Conservation (phyloP, 2,113 vertebrate species). For the Microcebus lehilahytsara region DNA sequence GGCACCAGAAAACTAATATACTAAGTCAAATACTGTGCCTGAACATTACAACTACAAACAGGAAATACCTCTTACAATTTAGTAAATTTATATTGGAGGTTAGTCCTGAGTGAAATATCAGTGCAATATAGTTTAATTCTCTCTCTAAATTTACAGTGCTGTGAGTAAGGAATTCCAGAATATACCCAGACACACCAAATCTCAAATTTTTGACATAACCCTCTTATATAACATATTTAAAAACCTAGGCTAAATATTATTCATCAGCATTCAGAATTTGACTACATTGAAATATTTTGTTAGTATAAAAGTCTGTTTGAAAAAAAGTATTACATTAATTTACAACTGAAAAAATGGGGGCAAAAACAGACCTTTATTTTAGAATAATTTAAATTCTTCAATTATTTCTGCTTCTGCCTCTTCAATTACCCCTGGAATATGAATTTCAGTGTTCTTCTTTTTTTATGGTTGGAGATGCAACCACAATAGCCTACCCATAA, state of each 20-base stretch:
- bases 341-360: slow-evolving; percentile 25
- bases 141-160: neutral
- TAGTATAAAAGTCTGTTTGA: neutral
- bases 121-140: neutral
- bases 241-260: slow-evolving; percentile 25
- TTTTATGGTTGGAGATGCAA: slow-evolving; percentile 19
- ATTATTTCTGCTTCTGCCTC: slow-evolving; percentile 19
- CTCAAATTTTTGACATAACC: neutral
- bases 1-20: neutral
- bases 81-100: neutral
- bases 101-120: neutral
- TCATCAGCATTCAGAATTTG: slow-evolving; percentile 25
- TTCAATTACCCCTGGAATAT: neutral
- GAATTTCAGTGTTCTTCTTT: neutral
- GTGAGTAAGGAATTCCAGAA: neutral
- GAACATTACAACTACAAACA: neutral
- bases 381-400: neutral
- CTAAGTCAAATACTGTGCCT: neutral
- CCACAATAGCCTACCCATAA: neutral
- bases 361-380: neutral
- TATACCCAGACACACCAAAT: neutral
- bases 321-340: slow-evolving; percentile 23
- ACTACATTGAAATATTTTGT: neutral
- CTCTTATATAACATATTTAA: neutral
- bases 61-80: neutral